Base-by-base conservation (phyloP, 2,113 vertebrate species). In the Leuciscus idus region DNA sequence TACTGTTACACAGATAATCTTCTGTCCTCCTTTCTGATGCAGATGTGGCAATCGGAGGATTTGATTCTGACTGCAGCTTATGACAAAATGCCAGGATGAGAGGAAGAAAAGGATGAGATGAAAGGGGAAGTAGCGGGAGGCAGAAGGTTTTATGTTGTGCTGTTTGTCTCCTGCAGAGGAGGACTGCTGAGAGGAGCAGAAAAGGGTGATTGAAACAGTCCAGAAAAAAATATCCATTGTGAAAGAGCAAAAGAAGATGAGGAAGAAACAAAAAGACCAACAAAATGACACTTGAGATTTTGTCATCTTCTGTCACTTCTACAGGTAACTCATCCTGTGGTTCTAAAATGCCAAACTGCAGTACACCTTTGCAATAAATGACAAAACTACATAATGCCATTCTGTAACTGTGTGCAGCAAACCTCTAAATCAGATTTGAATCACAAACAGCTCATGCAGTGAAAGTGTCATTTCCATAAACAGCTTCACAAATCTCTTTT, bases 31-130 rank as follows among this genome's bases (percentile, higher is more conserved):
- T 79, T 77, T 52, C 30, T 70, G 46, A 66, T 78, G 61, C 75
- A 79, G 74, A 66, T 85, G 73, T 85, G 74, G 57, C 55, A 62
- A 21, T 66, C 3, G 28, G 64, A 36, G 46, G 48, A 85, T 78
- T 77, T 33, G 64, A 78, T 68, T 78, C 74, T 21, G 9, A 78
- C 55, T 10, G 55, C 17, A 75, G 55, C 46, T 78, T 78, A 57
- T 85, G 75, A 68, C 74, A 79, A 85, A 85, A 76, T 39, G 61
- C 30, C 74, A 79, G 26, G 19, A 77, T 36, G 39, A 78, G 62
- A 78, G 10, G 46, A 48, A 78, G 48, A 77, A 78, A 64, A 55
- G 74, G 46, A 55, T 78, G 48, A 79, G 75, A 76, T 17, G 26
- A 78, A 30, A 73, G 21, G 15, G 30, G 55, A 79, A 64, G 43